Evolutionary conservation across 2,113 vertebrate genomes (phyloP).

Genomic region (Panthera uncia): DNA sequence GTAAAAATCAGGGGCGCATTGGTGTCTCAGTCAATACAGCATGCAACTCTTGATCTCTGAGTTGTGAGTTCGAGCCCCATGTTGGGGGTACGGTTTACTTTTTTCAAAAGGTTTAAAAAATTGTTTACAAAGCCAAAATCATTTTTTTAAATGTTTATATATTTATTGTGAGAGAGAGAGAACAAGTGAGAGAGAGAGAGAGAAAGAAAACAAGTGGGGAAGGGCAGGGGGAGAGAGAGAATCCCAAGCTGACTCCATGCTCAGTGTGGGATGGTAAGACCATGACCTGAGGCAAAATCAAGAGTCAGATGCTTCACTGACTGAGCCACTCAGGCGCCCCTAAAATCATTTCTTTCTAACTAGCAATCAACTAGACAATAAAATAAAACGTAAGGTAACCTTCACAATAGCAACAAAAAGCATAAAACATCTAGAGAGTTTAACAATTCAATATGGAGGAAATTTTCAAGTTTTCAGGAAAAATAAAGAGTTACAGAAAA

Average conservation of each 20-base stretch:
- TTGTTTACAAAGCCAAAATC: background rate
- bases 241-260: too few relatives aligned
- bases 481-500: background rate
- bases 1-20: background rate
- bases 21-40: background rate
- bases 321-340: too few relatives aligned
- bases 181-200: too few relatives aligned
- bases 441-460: background rate
- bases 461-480: background rate
- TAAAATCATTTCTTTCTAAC: background rate
- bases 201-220: too few relatives aligned
- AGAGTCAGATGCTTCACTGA: too few relatives aligned
- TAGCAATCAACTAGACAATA: background rate
- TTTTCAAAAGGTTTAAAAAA: background rate
- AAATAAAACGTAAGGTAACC: background rate
- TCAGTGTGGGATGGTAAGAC: too few relatives aligned
- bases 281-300: too few relatives aligned
- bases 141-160: too few relatives aligned
- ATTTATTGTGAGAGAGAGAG: too few relatives aligned
- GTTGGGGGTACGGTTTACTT: background rate
- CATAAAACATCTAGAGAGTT: background rate
- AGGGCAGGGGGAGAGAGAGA: too few relatives aligned
- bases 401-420: background rate
- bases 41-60: background rate
- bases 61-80: background rate